phyloP scores from a whole-genome alignment of 2,797 vertebrate genomes.

The Channallabes apus region DNA sequence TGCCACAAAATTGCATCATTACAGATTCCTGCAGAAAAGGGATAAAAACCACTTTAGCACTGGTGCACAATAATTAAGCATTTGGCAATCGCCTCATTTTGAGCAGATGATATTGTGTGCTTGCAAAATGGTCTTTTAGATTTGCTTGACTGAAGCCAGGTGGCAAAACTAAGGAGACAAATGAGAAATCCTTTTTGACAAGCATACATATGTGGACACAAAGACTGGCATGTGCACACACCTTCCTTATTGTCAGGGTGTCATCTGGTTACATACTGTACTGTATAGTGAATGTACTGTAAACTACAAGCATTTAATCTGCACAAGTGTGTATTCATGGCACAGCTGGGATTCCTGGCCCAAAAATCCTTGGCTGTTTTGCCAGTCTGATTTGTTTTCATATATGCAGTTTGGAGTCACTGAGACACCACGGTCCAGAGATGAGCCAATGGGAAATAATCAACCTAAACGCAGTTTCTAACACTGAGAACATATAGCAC shows the following conservation, averaged over 20 bases:
- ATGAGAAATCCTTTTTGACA: slow-evolving; percentile 43
- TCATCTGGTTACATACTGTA: neutral
- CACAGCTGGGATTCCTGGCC: neutral
- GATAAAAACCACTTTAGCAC: slow-evolving; percentile 1
- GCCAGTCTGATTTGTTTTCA: neutral
- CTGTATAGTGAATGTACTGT: neutral
- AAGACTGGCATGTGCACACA: neutral
- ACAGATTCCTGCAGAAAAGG: slow-evolving; percentile 81
- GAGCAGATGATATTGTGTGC: slow-evolving; percentile 27
- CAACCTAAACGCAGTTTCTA: neutral
- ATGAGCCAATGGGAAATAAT: too few species aligned
- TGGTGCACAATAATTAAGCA: slow-evolving; percentile 3
- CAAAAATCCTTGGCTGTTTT: neutral
- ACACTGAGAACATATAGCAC: neutral
- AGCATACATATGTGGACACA: neutral
- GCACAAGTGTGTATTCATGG: neutral
- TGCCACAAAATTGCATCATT: slow-evolving; percentile 93
- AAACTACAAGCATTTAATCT: neutral
- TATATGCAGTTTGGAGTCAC: neutral
- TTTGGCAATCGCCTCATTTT: slow-evolving; percentile 16
- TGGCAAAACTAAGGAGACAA: slow-evolving; percentile 33
- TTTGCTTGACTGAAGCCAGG: slow-evolving; percentile 34
- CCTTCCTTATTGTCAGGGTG: neutral
- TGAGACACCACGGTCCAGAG: too few species aligned
- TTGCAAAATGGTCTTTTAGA: slow-evolving; percentile 23